A percentile compares a stretch with the other conserved stretches of the same genome.
phyloP scores from a whole-genome alignment of 2,797 vertebrate species.

The Danio jaintianensis region DNA sequence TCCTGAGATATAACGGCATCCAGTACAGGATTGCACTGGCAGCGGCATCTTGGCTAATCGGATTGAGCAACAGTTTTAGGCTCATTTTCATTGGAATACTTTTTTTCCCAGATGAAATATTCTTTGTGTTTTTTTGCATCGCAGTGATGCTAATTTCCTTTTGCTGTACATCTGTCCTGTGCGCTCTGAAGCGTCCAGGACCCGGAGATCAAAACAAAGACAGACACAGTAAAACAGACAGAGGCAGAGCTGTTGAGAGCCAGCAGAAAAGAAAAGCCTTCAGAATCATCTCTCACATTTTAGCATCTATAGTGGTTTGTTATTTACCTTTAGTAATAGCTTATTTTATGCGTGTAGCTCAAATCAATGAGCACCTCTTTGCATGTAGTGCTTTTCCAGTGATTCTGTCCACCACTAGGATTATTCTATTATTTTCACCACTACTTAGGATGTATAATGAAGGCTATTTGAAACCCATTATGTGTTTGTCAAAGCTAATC shows the following conservation, averaged over 20 bases:
- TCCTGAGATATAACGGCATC: constrained; percentile 9
- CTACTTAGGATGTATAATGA: constrained; percentile 32
- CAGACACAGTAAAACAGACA: neutral
- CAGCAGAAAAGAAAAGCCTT: constrained; percentile 51
- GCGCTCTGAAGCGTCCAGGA: constrained; percentile 5
- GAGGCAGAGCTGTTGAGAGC: constrained; percentile 34
- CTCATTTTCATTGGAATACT: neutral
- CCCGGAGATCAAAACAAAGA: constrained; percentile 24
- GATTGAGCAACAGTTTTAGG: neutral
- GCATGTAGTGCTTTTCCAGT: neutral
- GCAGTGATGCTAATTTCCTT: neutral
- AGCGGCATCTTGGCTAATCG: neutral
- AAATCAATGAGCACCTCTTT: neutral
- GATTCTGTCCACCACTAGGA: neutral
- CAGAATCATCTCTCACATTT: constrained; percentile 23
- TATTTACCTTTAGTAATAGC: constrained; percentile 26
- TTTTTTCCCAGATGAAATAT: constrained; percentile 31
- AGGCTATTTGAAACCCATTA: constrained; percentile 3
- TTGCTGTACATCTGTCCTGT: constrained; percentile 42
- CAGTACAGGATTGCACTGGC: neutral
- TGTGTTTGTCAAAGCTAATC: neutral
- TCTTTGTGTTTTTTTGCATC: neutral
- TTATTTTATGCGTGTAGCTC: neutral
- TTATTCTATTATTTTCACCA: constrained; percentile 14
- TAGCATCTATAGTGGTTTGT: neutral